phyloP scores from a whole-genome alignment of 1,140 invertebrate genomes.

The Lepidotrigona ventralis region DNA sequence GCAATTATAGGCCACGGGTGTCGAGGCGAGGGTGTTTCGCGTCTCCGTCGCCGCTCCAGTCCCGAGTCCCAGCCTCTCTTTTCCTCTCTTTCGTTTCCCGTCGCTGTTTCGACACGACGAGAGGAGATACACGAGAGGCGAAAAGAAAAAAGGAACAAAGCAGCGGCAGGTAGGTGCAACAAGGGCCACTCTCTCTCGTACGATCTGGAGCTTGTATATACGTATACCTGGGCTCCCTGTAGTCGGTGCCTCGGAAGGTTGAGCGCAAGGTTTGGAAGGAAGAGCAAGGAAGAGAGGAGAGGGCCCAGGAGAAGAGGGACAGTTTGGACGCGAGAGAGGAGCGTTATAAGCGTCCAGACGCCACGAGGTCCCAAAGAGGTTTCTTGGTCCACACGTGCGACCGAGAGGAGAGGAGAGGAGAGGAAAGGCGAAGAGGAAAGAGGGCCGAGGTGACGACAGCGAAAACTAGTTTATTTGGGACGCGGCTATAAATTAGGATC shows the following conservation, averaged over 20 bases:
- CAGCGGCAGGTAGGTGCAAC: constrained; percentile 55
- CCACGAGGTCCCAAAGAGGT: constrained; percentile 45
- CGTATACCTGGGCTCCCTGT: constrained; percentile 55
- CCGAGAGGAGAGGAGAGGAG: not conserved
- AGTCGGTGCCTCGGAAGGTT: not conserved
- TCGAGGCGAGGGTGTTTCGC: constrained; percentile 66
- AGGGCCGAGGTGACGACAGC: constrained; percentile 78
- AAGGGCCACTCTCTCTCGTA: constrained; percentile 48
- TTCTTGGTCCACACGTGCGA: not conserved
- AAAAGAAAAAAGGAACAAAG: constrained; percentile 51
- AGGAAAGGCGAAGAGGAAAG: constrained; percentile 22
- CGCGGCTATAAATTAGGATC: constrained; percentile 81
- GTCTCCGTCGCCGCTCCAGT: constrained; percentile 7
- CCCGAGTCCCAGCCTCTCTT: not conserved
- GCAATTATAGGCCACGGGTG: constrained; percentile 77
- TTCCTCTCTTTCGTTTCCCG: not conserved
- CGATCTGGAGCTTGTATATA: constrained; percentile 40
- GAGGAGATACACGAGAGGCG: constrained; percentile 18
- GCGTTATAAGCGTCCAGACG: constrained; percentile 56
- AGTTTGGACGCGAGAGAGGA: constrained; percentile 25
- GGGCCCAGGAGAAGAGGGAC: constrained; percentile 10
- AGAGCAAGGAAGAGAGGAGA: not conserved
- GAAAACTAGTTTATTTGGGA: constrained; percentile 81
- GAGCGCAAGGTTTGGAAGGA: not conserved
- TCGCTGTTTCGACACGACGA: not conserved